These are phyloP conservation scores for Stratiomys singularior DNA, from an alignment of 2,888 invertebrate species.

Conservation along the genomic window DNA sequence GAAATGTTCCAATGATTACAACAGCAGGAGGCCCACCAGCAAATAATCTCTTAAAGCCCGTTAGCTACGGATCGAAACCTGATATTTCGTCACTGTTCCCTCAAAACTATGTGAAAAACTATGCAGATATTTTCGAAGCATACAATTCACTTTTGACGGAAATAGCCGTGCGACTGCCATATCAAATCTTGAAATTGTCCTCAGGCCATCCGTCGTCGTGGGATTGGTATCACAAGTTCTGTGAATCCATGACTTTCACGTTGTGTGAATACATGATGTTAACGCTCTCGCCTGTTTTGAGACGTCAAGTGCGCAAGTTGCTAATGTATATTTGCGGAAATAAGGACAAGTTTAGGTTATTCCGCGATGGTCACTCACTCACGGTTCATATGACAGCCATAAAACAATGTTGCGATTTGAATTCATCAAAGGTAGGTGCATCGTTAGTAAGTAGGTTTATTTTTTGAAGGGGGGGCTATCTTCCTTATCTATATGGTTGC, in stretches of 20 bases:
- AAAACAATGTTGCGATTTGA: constrained; percentile 64
- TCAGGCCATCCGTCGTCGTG: constrained; percentile 63
- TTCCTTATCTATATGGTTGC: too few relatives aligned
- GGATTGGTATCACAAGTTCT: constrained; percentile 74
- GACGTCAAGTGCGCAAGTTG: constrained; percentile 92
- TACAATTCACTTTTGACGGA: constrained; percentile 95
- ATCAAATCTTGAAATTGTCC: constrained; percentile 76
- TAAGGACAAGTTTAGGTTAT: constrained; percentile 93
- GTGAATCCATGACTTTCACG: constrained; percentile 71
- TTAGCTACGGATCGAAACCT: constrained; percentile 82
- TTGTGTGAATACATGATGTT: constrained; percentile 97
- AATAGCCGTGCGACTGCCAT: constrained; percentile 91
- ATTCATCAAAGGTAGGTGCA: constrained; percentile 60
- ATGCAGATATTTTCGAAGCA: constrained; percentile 91
- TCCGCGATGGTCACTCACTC: constrained; percentile 92
- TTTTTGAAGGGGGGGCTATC: too few relatives aligned
- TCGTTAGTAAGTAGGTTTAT: too few relatives aligned
- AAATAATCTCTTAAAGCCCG: constrained; percentile 78
- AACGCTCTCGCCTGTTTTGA: constrained; percentile 73
- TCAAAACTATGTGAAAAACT: constrained; percentile 91
- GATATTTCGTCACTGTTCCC: constrained; percentile 97
- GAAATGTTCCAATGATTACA: constrained; percentile 45
- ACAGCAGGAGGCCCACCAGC: constrained; percentile 71
- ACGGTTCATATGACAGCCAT: constrained; percentile 86
- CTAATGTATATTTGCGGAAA: constrained; percentile 92